phyloP scores from a whole-genome alignment of 2,113 vertebrate genomes.

The Oryzias woworae region DNA sequence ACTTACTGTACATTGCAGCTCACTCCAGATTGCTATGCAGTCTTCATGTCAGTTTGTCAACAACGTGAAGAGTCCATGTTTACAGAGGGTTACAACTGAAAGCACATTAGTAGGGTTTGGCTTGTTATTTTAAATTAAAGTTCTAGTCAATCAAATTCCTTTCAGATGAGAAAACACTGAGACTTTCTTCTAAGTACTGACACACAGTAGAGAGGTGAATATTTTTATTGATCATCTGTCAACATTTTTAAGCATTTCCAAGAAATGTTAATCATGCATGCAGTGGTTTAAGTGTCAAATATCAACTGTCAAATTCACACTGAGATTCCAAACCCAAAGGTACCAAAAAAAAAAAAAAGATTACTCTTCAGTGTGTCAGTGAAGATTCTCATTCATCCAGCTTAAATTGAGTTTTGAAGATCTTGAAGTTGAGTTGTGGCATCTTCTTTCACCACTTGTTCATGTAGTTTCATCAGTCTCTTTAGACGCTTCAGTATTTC shows the following conservation, averaged over 20 bases:
- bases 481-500: too few species aligned
- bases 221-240: not conserved
- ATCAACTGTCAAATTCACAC: not conserved
- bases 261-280: not conserved
- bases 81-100: slow-evolving; percentile 26
- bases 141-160: slow-evolving; percentile 26
- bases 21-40: not conserved
- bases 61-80: slow-evolving; percentile 5
- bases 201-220: slow-evolving; percentile 11
- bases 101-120: slow-evolving; percentile 15
- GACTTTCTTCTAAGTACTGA: slow-evolving; percentile 9
- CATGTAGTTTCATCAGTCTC: too few species aligned
- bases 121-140: slow-evolving; percentile 24
- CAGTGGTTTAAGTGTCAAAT: not conserved
- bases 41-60: slow-evolving; percentile 17
- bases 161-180: slow-evolving; percentile 29
- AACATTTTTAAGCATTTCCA: not conserved
- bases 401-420: too few species aligned
- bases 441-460: too few species aligned
- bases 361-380: too few species aligned
- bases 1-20: not conserved
- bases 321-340: not conserved
- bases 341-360: too few species aligned
- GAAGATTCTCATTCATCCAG: too few species aligned
- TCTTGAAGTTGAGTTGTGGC: too few species aligned